These are phyloP conservation scores for Aphodius granarius DNA, from an alignment of 2,888 invertebrate genomes.

Conservation along the genomic window DNA sequence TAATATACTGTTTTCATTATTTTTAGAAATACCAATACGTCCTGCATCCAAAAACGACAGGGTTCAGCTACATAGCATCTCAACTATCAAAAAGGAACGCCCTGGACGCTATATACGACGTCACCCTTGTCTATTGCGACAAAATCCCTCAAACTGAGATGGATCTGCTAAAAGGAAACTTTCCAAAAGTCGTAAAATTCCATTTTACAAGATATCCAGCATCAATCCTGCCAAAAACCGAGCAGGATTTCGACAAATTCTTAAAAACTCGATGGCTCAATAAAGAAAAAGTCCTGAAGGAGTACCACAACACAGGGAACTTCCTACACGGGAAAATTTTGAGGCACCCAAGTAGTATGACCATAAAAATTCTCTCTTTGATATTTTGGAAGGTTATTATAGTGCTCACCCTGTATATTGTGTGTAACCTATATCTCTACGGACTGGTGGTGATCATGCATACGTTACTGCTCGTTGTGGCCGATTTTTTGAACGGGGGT, in stretches of 20 bases:
- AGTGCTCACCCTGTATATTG: conserved; percentile 54
- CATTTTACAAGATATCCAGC: conserved; percentile 70
- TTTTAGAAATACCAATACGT: conserved; percentile 67
- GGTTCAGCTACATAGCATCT: conserved; percentile 66
- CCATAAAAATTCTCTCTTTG: conserved; percentile 59
- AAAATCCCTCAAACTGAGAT: conserved; percentile 74
- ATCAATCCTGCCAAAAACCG: conserved; percentile 61
- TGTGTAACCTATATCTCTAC: conserved; percentile 48
- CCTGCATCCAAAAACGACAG: conserved; percentile 85
- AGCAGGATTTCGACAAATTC: conserved; percentile 63
- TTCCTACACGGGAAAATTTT: conserved; percentile 46
- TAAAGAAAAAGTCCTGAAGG: conserved; percentile 64
- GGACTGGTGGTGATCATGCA: conserved; percentile 61
- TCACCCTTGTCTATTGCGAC: conserved; percentile 82
- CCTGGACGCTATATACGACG: conserved; percentile 79
- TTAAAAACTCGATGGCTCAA: conserved; percentile 66
- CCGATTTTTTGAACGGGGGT: conserved; percentile 61
- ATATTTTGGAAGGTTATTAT: conserved; percentile 68
- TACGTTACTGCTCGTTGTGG: conserved; percentile 57
- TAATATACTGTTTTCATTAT: background rate
- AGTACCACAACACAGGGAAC: conserved; percentile 61
- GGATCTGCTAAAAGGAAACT: conserved; percentile 68
- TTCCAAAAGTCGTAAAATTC: conserved; percentile 77
- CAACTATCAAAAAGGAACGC: conserved; percentile 61
- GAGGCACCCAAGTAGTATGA: conserved; percentile 43